A percentile compares a stretch with the other conserved stretches of the same genome.
Evolutionary conservation across 2,888 invertebrate genomes (phyloP).

Genomic region (Lottia gigantea): DNA sequence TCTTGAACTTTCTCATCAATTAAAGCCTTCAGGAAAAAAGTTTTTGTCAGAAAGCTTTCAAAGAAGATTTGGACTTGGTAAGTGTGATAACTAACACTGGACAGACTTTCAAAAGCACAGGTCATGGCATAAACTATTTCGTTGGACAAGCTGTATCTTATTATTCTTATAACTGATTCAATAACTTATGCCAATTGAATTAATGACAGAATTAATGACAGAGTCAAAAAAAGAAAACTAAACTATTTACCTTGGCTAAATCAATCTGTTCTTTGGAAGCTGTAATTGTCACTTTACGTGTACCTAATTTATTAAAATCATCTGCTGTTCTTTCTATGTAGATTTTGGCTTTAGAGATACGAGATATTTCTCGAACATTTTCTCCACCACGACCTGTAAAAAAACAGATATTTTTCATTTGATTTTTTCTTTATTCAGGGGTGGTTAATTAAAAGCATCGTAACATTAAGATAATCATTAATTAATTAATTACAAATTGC

Average conservation of each 20-base stretch:
- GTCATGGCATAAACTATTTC: background rate
- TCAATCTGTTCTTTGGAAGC: constrained; percentile 83
- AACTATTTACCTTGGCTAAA: constrained; percentile 73
- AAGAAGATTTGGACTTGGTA: too few species aligned
- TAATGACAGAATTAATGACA: too few species aligned
- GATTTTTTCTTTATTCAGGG: too few species aligned
- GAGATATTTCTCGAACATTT: constrained; percentile 78
- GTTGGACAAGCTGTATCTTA: too few species aligned
- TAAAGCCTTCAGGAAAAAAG: constrained; percentile 63
- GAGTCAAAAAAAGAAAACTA: too few species aligned
- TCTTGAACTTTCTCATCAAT: constrained; percentile 78
- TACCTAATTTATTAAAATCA: constrained; percentile 32
- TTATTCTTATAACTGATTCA: too few species aligned
- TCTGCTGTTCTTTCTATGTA: constrained; percentile 48
- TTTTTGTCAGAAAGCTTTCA: background rate
- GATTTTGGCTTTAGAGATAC: constrained; percentile 77
- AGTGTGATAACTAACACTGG: too few species aligned
- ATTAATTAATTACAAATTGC: too few species aligned
- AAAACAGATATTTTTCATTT: too few species aligned
- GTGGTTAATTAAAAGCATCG: too few species aligned
- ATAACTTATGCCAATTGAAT: too few species aligned
- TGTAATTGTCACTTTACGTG: constrained; percentile 67
- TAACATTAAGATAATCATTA: too few species aligned
- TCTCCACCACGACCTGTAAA: constrained; percentile 76
- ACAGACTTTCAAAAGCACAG: background rate